phyloP scores from a whole-genome alignment of 2,888 invertebrate species.

The Cybosia mesomella region DNA sequence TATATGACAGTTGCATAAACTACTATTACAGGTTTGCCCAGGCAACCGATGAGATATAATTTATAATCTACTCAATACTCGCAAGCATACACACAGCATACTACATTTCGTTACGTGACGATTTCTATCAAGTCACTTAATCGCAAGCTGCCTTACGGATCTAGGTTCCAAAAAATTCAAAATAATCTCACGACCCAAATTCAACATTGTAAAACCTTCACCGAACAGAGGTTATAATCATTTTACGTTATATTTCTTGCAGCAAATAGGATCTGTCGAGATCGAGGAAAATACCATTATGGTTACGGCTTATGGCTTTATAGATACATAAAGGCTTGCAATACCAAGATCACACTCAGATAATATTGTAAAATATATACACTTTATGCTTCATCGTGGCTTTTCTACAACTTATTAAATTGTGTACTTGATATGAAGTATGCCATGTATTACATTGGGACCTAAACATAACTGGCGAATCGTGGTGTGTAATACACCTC shows the following conservation, averaged over 20 bases:
- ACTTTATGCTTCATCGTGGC: no score
- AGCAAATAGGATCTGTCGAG: constrained; percentile 3
- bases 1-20: no score
- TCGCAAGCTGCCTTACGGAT: background rate
- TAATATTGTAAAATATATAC: no score
- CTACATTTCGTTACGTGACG: background rate
- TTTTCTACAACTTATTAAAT: no score
- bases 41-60: no score
- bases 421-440: no score
- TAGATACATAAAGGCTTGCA: background rate
- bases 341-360: background rate
- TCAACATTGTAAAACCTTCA: background rate
- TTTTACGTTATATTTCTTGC: background rate
- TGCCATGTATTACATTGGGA: no score
- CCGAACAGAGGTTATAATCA: background rate
- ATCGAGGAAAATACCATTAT: background rate
- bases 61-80: no score
- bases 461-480: no score
- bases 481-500: no score
- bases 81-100: background rate
- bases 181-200: constrained; percentile 1
- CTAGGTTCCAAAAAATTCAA: background rate
- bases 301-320: constrained; percentile 1
- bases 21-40: no score
- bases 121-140: background rate